Base-by-base conservation (phyloP, 2,888 invertebrate genomes). In the Lasioglossum malachurum region DNA sequence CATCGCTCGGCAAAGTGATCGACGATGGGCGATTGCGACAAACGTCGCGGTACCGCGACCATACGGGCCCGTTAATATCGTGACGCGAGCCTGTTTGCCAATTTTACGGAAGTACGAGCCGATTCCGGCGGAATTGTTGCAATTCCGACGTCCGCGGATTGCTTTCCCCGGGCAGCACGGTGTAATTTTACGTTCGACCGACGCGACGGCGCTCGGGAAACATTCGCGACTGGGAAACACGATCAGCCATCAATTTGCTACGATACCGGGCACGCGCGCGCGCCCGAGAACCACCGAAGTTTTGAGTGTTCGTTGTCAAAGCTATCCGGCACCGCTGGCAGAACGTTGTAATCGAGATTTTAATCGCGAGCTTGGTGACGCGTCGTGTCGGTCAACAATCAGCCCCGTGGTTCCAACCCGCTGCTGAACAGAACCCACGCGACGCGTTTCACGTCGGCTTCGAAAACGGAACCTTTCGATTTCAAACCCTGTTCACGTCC, bases 341-440 rank as follows among this genome's bases (percentile, higher is more conserved):
- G 38, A 77, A 69, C 38, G 49, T 49, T 27, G 77, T 69, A 69
- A 77, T 77, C 69, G 38, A 69, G 69, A 77, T 69, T 77, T 77
- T 77, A 69, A 77, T 35, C 77, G 69, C 12, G 38, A 35, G 49
- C 67, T 77, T 77, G 69, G 31, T 69, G 46, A 49, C 76, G 76
- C 44, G 67, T 67, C 67, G 49, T 35, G 77, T 77, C 77, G 49
- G 69, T 71, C 53, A 69, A 78, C 77, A 69, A 38, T 67, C 67
- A 19, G 67, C 35, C 19, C 19, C 35, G 8, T 31, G 64, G 31
- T 27, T 64, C 31, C 35, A 38, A 35, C 35, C 3, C 57, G 12
- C 4, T 57, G 19, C 16, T 12, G 19, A 7, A 8, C 77, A 67
- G 46, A 67, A 69, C 27, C 53, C 38, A 53, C 49, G 38, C 69